Evolutionary conservation across 2,888 invertebrate genomes (phyloP), one percentile per base, ranked within the genome.

Genomic region (Odontocerum albicorne): DNA sequence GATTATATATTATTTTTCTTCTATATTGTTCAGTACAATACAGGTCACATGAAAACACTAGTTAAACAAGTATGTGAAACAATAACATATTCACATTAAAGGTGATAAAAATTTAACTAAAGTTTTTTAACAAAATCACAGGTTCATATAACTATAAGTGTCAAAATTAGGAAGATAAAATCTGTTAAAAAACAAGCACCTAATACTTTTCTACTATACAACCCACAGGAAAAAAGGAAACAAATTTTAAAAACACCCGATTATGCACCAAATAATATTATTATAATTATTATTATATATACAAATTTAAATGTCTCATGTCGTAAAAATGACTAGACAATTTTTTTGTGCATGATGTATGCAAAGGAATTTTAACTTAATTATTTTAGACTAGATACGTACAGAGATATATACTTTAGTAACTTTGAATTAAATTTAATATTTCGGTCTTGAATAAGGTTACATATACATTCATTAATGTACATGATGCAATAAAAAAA

Each of bases 121-220:
- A 54, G 36, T 49, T 27, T 32, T 55, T 44, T 45, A 59, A 59
- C 59, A 55, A 51, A 60, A 60, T 60, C 60, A 60, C 60, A 60
- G 60, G 51, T 60, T 43, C 45, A 49, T 57, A 52, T 36, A 50
- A 57, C 55, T 60, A 60, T 43, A 57, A 57, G 55, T 57, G 39
- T 55, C 35, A 38, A 59, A 59, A 56, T 56, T 44, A 56, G 33
- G 49, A 40, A 49, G 54, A 49, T 38, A 46, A 46, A 20, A 35
- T 38, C 31, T 36, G 46, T 49, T 49, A 47, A 39, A 51, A 56
- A 51, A 57, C 49, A 60, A 60, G 60, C 60, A 60, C 60, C 60
- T 60, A 60, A 57, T 42, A 54, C 39, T 51, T 57, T 47, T 16
- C 59, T 60, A 57, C 57, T 60, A 56, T 56, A 60, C 56, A 60